These are phyloP conservation scores for Podarcis raffonei DNA, from an alignment of 2,113 vertebrate species.

Conservation along the genomic window DNA sequence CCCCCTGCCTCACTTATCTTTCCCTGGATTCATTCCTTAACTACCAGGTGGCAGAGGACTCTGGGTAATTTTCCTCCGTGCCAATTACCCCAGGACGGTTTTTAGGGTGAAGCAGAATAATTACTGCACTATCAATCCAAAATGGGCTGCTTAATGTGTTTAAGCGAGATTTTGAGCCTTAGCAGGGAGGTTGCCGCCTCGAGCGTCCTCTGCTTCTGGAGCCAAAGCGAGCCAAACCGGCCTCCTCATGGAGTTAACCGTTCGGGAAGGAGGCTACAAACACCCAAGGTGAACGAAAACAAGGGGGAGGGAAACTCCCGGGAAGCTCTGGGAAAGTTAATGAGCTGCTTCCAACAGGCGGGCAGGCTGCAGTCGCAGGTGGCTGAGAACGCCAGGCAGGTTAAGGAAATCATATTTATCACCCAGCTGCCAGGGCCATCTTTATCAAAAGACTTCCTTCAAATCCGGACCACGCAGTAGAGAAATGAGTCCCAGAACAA, in stretches of 20 bases:
- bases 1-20: slow-evolving; percentile 84
- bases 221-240: slow-evolving; percentile 65
- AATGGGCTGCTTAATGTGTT: slow-evolving; percentile 93
- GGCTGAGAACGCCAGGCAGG: slow-evolving; percentile 80
- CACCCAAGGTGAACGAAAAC: slow-evolving; percentile 81
- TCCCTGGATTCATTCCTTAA: slow-evolving; percentile 90
- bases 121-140: slow-evolving; percentile 95
- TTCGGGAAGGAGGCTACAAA: slow-evolving; percentile 68
- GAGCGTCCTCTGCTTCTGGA: slow-evolving; percentile 67
- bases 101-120: slow-evolving; percentile 93
- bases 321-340: slow-evolving; percentile 80
- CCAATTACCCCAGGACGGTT: slow-evolving; percentile 95
- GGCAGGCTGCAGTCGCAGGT: slow-evolving; percentile 79
- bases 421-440: slow-evolving; percentile 74
- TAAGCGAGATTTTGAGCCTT: slow-evolving; percentile 89
- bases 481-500: slow-evolving; percentile 64
- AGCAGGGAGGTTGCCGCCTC: slow-evolving; percentile 79
- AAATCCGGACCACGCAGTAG: slow-evolving; percentile 54
- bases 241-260: slow-evolving; percentile 62
- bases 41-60: slow-evolving; percentile 86
- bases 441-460: slow-evolving; percentile 74
- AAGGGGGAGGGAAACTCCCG: slow-evolving; percentile 70
- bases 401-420: slow-evolving; percentile 86
- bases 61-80: slow-evolving; percentile 87
- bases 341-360: slow-evolving; percentile 78